Conservation (phyloP, 2,113 vertebrate genomes). For the Conger conger region DNA sequence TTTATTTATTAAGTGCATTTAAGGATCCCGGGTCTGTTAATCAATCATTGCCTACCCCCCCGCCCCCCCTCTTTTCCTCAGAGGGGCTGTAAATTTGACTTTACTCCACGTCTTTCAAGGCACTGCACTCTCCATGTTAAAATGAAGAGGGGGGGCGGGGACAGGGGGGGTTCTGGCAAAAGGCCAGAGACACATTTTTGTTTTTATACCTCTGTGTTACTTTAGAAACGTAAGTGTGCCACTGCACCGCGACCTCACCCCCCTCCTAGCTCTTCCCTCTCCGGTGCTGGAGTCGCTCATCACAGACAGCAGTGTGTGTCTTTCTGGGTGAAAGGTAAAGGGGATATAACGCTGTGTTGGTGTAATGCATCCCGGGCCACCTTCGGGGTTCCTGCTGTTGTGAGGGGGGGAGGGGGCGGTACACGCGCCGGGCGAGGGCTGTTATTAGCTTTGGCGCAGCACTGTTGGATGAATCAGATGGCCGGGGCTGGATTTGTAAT, state of each 20-base stretch:
- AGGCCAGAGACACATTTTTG: constrained; percentile 28
- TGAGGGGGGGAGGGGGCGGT: constrained; percentile 41
- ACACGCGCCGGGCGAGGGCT: constrained; percentile 37
- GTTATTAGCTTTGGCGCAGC: constrained; percentile 26
- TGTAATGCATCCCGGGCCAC: not conserved
- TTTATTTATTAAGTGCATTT: constrained; percentile 15
- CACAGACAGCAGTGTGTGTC: not conserved
- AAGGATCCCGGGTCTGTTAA: constrained; percentile 20
- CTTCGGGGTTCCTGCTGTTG: not conserved
- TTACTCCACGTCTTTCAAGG: constrained; percentile 7
- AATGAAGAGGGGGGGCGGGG: not conserved
- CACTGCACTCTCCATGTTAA: not conserved
- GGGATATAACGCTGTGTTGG: not conserved
- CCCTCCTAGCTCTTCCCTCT: not conserved
- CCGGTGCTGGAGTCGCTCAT: not conserved
- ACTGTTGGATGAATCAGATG: constrained; percentile 28
- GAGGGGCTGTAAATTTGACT: not conserved
- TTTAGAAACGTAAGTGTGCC: not conserved
- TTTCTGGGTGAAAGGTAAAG: not conserved
- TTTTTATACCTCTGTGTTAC: constrained; percentile 25
- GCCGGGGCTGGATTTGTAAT: constrained; percentile 31
- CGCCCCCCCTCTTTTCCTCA: not conserved
- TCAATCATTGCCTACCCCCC: constrained; percentile 6
- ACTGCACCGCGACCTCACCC: not conserved
- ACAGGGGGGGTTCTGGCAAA: not conserved